Evolutionary conservation across 2,888 invertebrate species (phyloP).

Genomic region (Mythimna lalbum): DNA sequence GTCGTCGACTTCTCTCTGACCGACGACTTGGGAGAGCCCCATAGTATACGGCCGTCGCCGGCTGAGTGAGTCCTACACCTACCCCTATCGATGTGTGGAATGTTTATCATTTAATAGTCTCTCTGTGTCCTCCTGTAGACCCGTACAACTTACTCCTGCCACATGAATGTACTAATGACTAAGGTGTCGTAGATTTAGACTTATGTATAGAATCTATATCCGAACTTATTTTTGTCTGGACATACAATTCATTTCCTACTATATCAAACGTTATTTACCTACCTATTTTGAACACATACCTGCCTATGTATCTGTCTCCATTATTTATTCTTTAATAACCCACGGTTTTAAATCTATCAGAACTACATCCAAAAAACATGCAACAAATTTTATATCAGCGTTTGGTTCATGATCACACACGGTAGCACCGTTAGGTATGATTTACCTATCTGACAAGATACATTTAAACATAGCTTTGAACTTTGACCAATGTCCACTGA

Average conservation of each 20-base stretch:
- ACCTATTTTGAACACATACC: constrained; percentile 15
- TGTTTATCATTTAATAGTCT: constrained; percentile 80
- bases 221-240: constrained; percentile 44
- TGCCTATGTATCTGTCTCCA: not conserved
- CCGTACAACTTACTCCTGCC: constrained; percentile 70
- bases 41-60: constrained; percentile 83
- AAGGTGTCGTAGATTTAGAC: constrained; percentile 78
- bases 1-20: constrained; percentile 93
- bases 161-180: constrained; percentile 72
- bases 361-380: constrained; percentile 37
- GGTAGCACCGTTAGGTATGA: constrained; percentile 14
- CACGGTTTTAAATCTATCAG: not conserved
- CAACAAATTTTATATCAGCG: constrained; percentile 42
- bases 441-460: constrained; percentile 4
- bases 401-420: not conserved
- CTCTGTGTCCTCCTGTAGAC: constrained; percentile 67
- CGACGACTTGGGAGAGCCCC: constrained; percentile 88
- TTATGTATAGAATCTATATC: constrained; percentile 52
- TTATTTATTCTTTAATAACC: not conserved
- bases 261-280: constrained; percentile 20
- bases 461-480: constrained; percentile 7
- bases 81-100: constrained; percentile 89
- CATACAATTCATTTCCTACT: constrained; percentile 41
- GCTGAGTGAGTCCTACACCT: constrained; percentile 88
- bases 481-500: not conserved